Evolutionary conservation across 2,113 vertebrate genomes (phyloP).

Genomic region (Ictalurus punctatus): DNA sequence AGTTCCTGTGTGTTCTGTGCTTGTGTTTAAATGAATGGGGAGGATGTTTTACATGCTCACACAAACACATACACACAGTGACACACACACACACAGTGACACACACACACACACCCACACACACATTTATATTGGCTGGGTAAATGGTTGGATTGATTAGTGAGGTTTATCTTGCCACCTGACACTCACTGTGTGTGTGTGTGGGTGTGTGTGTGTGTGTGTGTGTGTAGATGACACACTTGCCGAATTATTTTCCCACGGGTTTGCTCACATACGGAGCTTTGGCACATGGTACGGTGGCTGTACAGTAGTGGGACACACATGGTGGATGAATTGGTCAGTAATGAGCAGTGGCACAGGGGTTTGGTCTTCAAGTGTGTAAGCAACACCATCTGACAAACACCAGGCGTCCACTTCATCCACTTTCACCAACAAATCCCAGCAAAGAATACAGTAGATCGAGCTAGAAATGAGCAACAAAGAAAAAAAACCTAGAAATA

Average conservation of each 20-base stretch:
- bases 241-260: conserved; percentile 35
- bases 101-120: not conserved
- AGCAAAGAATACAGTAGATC: too few relatives aligned
- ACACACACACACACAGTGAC: not conserved
- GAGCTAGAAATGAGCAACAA: too few relatives aligned
- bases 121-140: conserved; percentile 39
- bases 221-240: conserved; percentile 27
- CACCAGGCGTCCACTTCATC: not conserved
- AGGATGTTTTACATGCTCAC: not conserved
- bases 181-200: conserved; percentile 4
- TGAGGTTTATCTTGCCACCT: conserved; percentile 42
- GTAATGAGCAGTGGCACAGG: conserved; percentile 7
- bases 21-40: not conserved
- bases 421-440: not conserved
- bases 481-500: too few relatives aligned
- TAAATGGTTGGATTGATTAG: conserved; percentile 45
- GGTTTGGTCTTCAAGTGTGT: not conserved
- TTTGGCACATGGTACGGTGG: conserved; percentile 27
- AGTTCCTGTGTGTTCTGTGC: not conserved
- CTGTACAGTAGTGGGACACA: conserved; percentile 21
- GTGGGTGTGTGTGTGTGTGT: conserved; percentile 19
- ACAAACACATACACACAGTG: not conserved
- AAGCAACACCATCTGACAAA: not conserved
- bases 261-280: conserved; percentile 48
- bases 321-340: conserved; percentile 18